These are phyloP conservation scores for Drusus annulatus DNA, from an alignment of 1,140 invertebrate species.

Conservation along the genomic window DNA sequence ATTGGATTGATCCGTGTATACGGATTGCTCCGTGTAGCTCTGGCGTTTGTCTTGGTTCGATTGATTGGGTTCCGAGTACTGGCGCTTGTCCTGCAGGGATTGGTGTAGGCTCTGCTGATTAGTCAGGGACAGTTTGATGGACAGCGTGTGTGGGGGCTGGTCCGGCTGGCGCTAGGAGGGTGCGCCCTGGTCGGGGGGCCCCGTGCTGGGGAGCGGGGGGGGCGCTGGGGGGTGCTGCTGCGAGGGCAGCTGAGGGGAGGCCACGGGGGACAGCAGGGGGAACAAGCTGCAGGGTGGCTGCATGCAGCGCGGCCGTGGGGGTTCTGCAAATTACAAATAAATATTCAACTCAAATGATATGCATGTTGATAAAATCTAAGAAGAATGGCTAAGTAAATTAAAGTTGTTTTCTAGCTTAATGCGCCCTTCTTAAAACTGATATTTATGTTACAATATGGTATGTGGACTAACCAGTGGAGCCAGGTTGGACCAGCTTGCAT, in stretches of 20 bases:
- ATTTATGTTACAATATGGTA: no score
- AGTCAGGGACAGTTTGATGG: conserved; percentile 22
- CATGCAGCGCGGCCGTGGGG: conserved; percentile 30
- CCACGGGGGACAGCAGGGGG: conserved; percentile 41
- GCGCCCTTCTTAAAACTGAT: no score
- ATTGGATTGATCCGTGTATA: not conserved
- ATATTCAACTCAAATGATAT: not conserved
- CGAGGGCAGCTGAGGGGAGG: conserved; percentile 27
- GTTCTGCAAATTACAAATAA: conserved; percentile 17
- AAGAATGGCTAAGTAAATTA: no score
- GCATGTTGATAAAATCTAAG: not conserved
- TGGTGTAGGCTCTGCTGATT: conserved; percentile 44
- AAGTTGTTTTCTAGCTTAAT: no score
- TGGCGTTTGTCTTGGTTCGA: not conserved
- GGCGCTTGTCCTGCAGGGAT: conserved; percentile 6
- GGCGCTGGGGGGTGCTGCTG: conserved; percentile 31
- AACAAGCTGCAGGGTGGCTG: conserved; percentile 51
- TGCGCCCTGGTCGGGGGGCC: conserved; percentile 9
- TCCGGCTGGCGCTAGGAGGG: conserved; percentile 38
- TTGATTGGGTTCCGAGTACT: no score
- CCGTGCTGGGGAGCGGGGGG: not conserved
- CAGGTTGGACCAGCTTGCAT: conserved; percentile 28
- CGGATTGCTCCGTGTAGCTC: not conserved
- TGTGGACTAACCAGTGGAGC: not conserved
- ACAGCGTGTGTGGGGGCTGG: conserved; percentile 37